Percentiles rank a stretch among this genome's conserved stretches.
Evolutionary conservation across 2,888 invertebrate species (phyloP).

Genomic region (Kuschelorhynchus macadamiae): DNA sequence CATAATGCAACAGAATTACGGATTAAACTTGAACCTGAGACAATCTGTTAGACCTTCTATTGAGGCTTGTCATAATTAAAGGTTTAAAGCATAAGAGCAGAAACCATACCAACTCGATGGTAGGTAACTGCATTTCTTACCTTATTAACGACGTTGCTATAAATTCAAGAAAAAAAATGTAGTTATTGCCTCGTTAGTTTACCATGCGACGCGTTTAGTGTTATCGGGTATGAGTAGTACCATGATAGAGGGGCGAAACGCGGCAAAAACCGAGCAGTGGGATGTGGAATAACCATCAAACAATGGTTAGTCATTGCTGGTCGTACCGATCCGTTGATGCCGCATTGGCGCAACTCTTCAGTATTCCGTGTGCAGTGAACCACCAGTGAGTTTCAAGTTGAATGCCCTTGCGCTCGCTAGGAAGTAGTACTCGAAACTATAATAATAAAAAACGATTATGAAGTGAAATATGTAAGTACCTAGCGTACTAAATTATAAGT

Average conservation of each 20-base stretch:
- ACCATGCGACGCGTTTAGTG: slow-evolving; percentile 20
- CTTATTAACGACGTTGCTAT: no score
- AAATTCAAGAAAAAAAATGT: no score
- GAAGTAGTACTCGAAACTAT: slow-evolving; percentile 55
- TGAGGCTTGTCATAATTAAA: no score
- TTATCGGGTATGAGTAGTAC: slow-evolving; percentile 36
- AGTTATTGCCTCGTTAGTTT: slow-evolving; percentile 8
- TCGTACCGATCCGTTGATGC: slow-evolving; percentile 32
- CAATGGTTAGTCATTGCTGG: slow-evolving; percentile 48
- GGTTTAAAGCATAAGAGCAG: no score
- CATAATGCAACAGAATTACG: no score
- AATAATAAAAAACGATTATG: slow-evolving; percentile 52
- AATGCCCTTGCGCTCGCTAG: slow-evolving; percentile 59
- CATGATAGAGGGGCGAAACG: slow-evolving; percentile 34
- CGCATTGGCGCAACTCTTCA: slow-evolving; percentile 41
- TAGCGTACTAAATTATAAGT: slow-evolving; percentile 20
- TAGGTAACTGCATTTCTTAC: no score
- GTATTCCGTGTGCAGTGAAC: slow-evolving; percentile 58
- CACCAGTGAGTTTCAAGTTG: slow-evolving; percentile 59
- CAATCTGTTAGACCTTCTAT: no score
- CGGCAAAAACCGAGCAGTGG: slow-evolving; percentile 43
- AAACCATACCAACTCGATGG: no score
- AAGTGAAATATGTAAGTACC: slow-evolving; percentile 54
- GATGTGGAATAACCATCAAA: slow-evolving; percentile 43
- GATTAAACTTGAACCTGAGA: no score